phyloP scores from a whole-genome alignment of 2,113 vertebrate species.

The Varanus salvator region DNA sequence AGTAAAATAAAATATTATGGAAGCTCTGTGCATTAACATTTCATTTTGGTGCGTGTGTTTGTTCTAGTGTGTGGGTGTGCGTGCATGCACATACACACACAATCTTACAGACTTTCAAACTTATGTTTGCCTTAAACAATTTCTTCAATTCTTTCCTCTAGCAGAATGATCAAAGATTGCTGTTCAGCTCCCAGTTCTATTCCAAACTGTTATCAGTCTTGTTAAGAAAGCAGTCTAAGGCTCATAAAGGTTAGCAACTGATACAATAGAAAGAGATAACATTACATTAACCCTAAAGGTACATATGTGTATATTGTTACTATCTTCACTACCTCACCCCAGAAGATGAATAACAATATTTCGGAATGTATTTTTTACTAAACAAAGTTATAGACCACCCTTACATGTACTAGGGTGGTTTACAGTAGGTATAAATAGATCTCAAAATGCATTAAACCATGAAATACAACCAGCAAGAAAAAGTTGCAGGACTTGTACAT shows the following conservation, averaged over 20 bases:
- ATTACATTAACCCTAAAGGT: neutral
- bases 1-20: slow-evolving; percentile 41
- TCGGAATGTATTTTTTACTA: no score
- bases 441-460: no score
- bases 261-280: neutral
- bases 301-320: neutral
- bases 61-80: no score
- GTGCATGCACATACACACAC: neutral
- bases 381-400: no score
- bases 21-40: slow-evolving; percentile 9
- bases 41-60: slow-evolving; percentile 27
- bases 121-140: slow-evolving; percentile 17
- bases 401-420: no score
- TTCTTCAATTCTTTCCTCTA: slow-evolving; percentile 24
- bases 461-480: no score
- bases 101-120: slow-evolving; percentile 27
- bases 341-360: neutral
- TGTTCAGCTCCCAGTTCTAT: slow-evolving; percentile 32
- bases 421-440: no score
- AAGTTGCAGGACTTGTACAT: no score
- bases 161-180: slow-evolving; percentile 37
- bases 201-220: neutral
- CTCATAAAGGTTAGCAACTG: neutral
- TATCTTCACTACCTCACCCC: neutral
- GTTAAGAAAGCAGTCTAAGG: slow-evolving; percentile 14